Conservation (phyloP, 2,888 invertebrate species). For the Ennomos fuscantarius region DNA sequence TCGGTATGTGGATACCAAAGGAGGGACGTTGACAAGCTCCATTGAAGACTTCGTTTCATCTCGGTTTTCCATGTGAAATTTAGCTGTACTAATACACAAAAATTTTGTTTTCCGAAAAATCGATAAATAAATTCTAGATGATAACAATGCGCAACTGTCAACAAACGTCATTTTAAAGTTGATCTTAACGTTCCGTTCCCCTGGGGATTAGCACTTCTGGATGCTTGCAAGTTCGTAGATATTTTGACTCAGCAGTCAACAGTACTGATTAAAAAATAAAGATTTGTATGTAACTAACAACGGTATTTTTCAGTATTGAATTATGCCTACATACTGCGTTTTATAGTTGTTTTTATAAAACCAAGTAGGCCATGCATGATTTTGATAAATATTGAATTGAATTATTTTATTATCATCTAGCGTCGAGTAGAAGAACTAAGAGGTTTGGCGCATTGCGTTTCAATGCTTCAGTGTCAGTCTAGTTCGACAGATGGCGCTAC, state of each 20-base stretch:
- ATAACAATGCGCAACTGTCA: constrained; percentile 80
- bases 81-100: constrained; percentile 64
- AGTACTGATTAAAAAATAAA: too few relatives aligned
- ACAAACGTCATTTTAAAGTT: constrained; percentile 75
- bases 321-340: too few relatives aligned
- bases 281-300: too few relatives aligned
- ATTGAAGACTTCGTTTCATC: constrained; percentile 72
- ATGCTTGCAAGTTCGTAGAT: too few relatives aligned
- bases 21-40: constrained; percentile 81
- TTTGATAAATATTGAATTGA: too few relatives aligned
- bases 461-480: too few relatives aligned
- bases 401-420: constrained; percentile 34
- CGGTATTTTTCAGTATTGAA: too few relatives aligned
- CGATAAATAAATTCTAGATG: constrained; percentile 73
- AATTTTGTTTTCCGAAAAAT: constrained; percentile 67
- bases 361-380: too few relatives aligned
- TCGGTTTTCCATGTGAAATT: constrained; percentile 76
- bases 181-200: constrained; percentile 16
- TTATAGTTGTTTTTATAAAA: too few relatives aligned
- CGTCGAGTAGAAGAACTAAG: constrained; percentile 35
- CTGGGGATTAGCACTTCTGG: not conserved
- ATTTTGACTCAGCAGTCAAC: too few relatives aligned
- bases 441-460: too few relatives aligned
- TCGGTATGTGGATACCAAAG: constrained; percentile 87
- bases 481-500: too few relatives aligned